phyloP scores from a whole-genome alignment of 2,113 vertebrate genomes.

The Tinamus guttatus region DNA sequence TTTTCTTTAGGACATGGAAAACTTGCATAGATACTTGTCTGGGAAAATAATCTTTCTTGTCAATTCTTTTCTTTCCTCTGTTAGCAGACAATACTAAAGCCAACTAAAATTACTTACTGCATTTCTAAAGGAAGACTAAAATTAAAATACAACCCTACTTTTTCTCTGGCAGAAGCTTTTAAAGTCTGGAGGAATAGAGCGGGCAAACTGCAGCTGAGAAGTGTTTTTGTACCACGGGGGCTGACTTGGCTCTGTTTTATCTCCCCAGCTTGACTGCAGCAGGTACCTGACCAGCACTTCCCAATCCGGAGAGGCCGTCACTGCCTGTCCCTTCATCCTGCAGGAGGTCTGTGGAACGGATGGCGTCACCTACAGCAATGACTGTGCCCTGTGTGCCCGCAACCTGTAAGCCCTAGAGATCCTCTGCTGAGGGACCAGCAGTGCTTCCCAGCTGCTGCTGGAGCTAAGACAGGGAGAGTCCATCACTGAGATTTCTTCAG shows the following conservation, averaged over 20 bases:
- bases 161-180: neutral
- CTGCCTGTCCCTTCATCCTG: slow-evolving; percentile 43
- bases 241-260: neutral
- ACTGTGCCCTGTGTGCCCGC: slow-evolving; percentile 44
- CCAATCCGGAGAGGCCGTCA: rapidly evolving
- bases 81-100: neutral
- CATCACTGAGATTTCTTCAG: rapidly evolving
- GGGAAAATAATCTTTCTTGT: neutral
- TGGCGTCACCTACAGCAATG: slow-evolving; percentile 12
- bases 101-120: neutral
- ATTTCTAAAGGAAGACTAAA: neutral
- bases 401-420: slow-evolving; percentile 38
- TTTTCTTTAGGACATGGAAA: neutral
- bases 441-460: neutral
- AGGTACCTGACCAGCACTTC: neutral
- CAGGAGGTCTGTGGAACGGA: slow-evolving; percentile 37
- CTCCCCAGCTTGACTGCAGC: slow-evolving; percentile 39
- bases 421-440: rapidly evolving
- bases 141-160: neutral
- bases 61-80: neutral
- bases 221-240: neutral
- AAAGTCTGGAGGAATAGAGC: neutral
- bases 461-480: no score
- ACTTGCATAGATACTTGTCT: neutral
- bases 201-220: neutral